These are phyloP conservation scores for Micromussa lordhowensis DNA, from an alignment of 92 coral and sea anemone genomes.

Conservation along the genomic window DNA sequence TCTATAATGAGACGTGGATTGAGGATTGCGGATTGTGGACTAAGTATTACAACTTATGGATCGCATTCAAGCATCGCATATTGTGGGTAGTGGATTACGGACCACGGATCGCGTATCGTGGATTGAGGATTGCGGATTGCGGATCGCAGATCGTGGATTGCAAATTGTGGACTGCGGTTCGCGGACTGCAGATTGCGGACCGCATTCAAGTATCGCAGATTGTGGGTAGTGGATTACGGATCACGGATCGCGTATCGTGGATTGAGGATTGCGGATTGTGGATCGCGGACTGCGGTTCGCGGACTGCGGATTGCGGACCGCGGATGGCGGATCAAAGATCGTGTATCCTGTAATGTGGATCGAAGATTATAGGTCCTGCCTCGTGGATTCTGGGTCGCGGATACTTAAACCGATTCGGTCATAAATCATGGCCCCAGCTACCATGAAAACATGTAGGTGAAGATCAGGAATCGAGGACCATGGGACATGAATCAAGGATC, in stretches of 20 bases:
- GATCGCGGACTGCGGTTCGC: background rate
- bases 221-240: background rate
- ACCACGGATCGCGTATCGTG: background rate
- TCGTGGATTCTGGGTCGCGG: background rate
- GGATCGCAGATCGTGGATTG: no score
- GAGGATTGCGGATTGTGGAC: no score
- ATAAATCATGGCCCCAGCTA: no score
- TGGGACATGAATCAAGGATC: background rate
- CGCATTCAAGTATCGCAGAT: background rate
- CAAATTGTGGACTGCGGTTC: background rate
- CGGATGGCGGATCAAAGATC: background rate
- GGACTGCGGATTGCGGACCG: background rate
- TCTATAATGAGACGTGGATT: background rate
- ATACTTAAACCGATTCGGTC: no score
- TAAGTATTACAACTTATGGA: no score
- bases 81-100: no score
- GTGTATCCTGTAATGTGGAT: background rate
- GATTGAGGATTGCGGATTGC: background rate
- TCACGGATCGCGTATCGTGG: background rate
- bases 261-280: background rate
- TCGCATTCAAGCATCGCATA: no score
- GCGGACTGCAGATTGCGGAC: background rate
- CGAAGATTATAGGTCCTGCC: background rate
- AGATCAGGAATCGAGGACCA: background rate
- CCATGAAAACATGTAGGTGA: no score